Base-by-base conservation (phyloP, 2,888 invertebrate species). In the Ornithoptera priamus region DNA sequence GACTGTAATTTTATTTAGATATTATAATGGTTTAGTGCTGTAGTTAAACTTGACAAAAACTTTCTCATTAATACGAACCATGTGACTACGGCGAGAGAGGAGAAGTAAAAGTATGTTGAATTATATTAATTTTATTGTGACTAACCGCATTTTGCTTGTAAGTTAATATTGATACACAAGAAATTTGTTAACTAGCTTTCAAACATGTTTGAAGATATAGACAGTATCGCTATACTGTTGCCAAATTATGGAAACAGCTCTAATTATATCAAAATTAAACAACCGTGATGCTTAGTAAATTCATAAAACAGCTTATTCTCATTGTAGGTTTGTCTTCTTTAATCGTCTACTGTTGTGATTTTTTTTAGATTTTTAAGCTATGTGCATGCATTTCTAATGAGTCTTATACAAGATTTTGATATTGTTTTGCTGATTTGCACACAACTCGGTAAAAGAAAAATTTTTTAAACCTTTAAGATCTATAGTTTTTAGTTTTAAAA, bases 1-100 rank as follows among this genome's bases (percentile, higher is more conserved):
- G 81, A 78, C 80, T 76, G 73, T 50, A 57, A 57, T 57, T 69
- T 74, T 74, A 74, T 83, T 87, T 83, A 81, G 72, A 70, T 78
- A 75, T 75, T 81, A 87, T 87, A 87, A 81, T 85, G 81, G 82
- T 80, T 82, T 83, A 81, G 83, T 85, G 84, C 76, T 79, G 78
- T 80, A 81, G 80, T 84, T 81, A 82, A 84, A 83, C 81, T 85
- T 80, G 80, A 69, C 85, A 80, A 81, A 85, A 84, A 87, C 87
- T 88, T 87, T 88, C 83, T 81, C 85, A 81, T 80, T 84, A 83
- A 83, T 79, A 80, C 84, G 77, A 88, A 88, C 90, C 90, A 92
- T 92, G 92, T 92, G 91, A 92, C 85, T 86, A 78, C 80, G 75
- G 72, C 74, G 82, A 81, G 83, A 82, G 81, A 81, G 78, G 77